Base-by-base conservation (phyloP, 2,797 vertebrate species). In the Hephaestus fuliginosus region DNA sequence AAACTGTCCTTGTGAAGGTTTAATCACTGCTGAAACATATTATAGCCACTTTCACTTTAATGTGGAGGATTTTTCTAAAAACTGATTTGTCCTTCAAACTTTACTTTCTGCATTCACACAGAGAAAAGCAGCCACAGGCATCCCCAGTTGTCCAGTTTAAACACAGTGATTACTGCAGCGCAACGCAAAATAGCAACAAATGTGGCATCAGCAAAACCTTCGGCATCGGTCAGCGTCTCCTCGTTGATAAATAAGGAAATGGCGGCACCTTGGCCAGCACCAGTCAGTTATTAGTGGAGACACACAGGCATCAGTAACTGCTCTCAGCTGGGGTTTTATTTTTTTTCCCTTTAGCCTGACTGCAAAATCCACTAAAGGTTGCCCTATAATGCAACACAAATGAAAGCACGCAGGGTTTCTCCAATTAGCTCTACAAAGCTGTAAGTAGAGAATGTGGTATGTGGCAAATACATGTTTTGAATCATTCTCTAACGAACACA, bases 241-340 rank as follows among this genome's bases (percentile, higher is more conserved):
- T 78, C 17, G 2, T 51, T 76, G 74, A 82, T 80, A 69, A 85
- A 83, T 71, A 78, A 74, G 49, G 68, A 71, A 71, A 82, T 65
- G 64, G 61, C 30, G 43, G 36, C 65, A 44, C 17, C 14, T 70
- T 85, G 82, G 86, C 78, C 62, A 43, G 44, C 57, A 61, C 15
- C 70, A 76, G 70, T 25, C 71, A 39, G 68, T 86, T 79, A 79
- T 81, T 82, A 83, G 77, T 73, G 81, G 80, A 82, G 62, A 77
- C 70, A 63, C 61, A 55, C 60, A 80, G 13, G 41, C 70, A 48
- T 33, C 55, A 28, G 70, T 41, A 51, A 43, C 57, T 78, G 63
- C 17, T 46, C 52, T 73, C 43, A 33, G 46, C 57, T 51, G 15
- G 30, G 30, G 5, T 33, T 33, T 53, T 76, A 20, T 25, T 41